Conservation (phyloP, 1,140 invertebrate genomes). For the Akabosia matsudoensis region DNA sequence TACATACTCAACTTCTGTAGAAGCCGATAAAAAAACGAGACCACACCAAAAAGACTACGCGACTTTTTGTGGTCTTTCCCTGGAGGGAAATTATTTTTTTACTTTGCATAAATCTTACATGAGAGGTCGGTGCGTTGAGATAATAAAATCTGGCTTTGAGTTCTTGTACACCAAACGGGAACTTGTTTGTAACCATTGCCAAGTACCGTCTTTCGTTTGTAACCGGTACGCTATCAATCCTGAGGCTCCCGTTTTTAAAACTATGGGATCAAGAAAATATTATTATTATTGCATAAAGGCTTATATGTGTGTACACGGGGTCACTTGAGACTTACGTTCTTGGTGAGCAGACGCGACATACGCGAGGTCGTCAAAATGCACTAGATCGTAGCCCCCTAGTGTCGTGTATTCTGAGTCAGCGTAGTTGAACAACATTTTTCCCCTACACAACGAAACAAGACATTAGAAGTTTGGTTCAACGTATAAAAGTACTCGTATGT, state of each 20-base stretch:
- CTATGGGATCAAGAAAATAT: constrained; percentile 56
- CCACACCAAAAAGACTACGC: no score
- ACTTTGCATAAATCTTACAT: constrained; percentile 66
- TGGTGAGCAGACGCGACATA: constrained; percentile 98
- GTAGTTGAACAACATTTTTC: constrained; percentile 90
- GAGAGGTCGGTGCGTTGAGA: constrained; percentile 92
- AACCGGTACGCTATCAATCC: constrained; percentile 97
- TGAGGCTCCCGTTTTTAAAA: constrained; percentile 95
- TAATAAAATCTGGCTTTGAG: constrained; percentile 97
- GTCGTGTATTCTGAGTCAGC: constrained; percentile 85
- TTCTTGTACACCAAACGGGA: constrained; percentile 97
- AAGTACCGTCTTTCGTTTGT: constrained; percentile 86
- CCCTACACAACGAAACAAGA: constrained; percentile 59
- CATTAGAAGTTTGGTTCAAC: constrained; percentile 1
- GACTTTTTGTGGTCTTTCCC: background rate
- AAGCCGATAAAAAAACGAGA: no score
- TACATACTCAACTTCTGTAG: no score
- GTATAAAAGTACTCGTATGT: no score
- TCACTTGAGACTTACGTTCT: constrained; percentile 77
- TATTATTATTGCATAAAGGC: background rate
- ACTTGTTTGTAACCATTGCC: constrained; percentile 98
- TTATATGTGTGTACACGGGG: background rate
- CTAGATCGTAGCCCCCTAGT: constrained; percentile 83
- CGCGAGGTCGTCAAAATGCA: constrained; percentile 89
- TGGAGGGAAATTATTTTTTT: background rate